Evolutionary conservation across 2,797 vertebrate genomes (phyloP).

Genomic region (Nyctalus aviator): DNA sequence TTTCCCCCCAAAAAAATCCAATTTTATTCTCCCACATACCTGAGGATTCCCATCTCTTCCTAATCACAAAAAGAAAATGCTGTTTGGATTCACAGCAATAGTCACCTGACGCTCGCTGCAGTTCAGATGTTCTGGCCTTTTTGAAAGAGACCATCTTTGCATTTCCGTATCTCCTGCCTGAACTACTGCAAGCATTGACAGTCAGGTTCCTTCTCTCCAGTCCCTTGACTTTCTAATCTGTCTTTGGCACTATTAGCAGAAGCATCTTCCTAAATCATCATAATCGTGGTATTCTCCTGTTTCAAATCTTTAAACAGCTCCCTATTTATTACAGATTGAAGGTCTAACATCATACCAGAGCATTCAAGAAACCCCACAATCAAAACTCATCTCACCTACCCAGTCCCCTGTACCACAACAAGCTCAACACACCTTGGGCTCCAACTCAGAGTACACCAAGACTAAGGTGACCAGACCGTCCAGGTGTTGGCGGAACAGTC

Average conservation of each 20-base stretch:
- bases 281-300: not conserved
- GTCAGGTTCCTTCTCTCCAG: not conserved
- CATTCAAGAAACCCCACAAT: not conserved
- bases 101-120: not conserved
- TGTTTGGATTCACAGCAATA: not conserved
- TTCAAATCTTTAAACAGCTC: not conserved
- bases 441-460: not conserved
- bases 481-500: too few relatives aligned
- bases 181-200: not conserved
- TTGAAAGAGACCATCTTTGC: not conserved
- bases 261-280: slow-evolving; percentile 19
- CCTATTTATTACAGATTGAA: not conserved
- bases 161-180: not conserved
- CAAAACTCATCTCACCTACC: not conserved
- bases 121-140: slow-evolving; percentile 7
- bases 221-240: not conserved
- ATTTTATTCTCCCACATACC: not conserved
- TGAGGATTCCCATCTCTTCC: slow-evolving; percentile 49
- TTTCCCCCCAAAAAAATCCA: slow-evolving; percentile 39
- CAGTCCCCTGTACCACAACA: too few relatives aligned
- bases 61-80: slow-evolving; percentile 41
- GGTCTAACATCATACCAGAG: not conserved
- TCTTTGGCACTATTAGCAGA: not conserved
- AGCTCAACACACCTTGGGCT: not conserved
- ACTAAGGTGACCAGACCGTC: too few relatives aligned